Base-by-base conservation (phyloP, 2,888 invertebrate genomes). In the Sarcophaga caerulescens region DNA sequence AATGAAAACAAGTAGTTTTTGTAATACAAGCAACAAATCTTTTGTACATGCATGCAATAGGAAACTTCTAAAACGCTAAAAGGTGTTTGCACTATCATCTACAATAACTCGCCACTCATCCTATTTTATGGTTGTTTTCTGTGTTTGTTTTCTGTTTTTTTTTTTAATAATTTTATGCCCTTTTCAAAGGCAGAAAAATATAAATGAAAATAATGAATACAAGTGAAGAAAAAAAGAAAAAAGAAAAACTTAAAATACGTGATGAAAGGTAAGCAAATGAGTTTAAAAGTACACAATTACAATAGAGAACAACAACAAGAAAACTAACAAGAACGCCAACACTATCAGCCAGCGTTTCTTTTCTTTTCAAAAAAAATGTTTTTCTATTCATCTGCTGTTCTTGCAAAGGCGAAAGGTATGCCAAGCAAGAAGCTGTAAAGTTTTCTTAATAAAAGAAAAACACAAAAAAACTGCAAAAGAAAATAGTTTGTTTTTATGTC, bases 61-160 rank as follows among this genome's bases (percentile, higher is more conserved):
- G 21, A 65, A 78, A 76, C 60, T 17, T 21, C 62, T 66, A 63
- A 86, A 81, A 87, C 82, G 85, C 87, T 83, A 74, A 75, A 79
- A 87, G 88, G 71, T 89, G 85, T 87, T 89, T 88, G 79, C 85
- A 71, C 71, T 87, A 78, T 75, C 79, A 71, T 73, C 57, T 14
- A 62, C 70, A 71, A 70, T 75, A 81, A 25, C 21, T 21, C 21
- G 45, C 25, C 63, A 63, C 21, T 63, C 73, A 35, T 35, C 35
- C 35, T 35, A 35, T 35, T 35, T 35, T 35, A 35, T 35, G 35
- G 6, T 35, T 35, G 6, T 35, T 6, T 35, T 5, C 35, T 25
- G 25, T 25, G 2, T 3, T 25, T 25, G 0, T 25, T 2, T 35
- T 35, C 25, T 35, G 35, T 35, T 35, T 35, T 35, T 25, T 35